Base-by-base conservation (phyloP, 2,888 invertebrate genomes). In the Ophioninae sp. region DNA sequence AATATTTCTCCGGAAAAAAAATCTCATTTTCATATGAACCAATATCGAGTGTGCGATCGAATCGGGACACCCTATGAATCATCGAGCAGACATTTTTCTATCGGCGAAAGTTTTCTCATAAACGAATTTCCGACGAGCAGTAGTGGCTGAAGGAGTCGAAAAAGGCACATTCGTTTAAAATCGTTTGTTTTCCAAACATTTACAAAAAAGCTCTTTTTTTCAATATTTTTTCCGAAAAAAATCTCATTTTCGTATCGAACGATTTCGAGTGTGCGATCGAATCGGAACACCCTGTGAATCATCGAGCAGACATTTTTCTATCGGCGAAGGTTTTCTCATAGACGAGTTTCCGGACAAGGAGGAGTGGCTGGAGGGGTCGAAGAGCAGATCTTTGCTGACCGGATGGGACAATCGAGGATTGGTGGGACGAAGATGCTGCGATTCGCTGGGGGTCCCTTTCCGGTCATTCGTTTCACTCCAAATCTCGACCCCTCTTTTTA, bases 401-500 rank as follows among this genome's bases (percentile, higher is more conserved):
- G 67, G 76, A 69, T 44, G 64, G 22, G 59, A 58, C 22, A 20
- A 65, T 56, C 17, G 37, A 23, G 71, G 59, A 65, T 58, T 41
- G 65, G 75, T 59, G 63, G 73, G 68, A 75, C 72, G 74, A 84
- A 85, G 87, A 81, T 22, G 87, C 82, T 84, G 83, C 76, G 85
- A 86, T 86, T 88, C 88, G 88, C 89, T 89, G 91, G 91, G 92
- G 92, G 92, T 92, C 91, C 90, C 69, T 75, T 83, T 81, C 83
- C 81, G 73, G 80, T 80, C 81, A 83, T 84, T 84, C 84, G 67
- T 59, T 76, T 72, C 58, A 79, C 65, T 82, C 61, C 51, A 13
- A 51, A 51, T 51, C 22, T 22, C 59, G 59, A 20, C 20, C 20
- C 9, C 76, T 75, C 63, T 76, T 78, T 79, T 65, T 61, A 79